These are phyloP conservation scores for Eidolon helvum DNA, from an alignment of 2,113 vertebrate species.

Conservation along the genomic window DNA sequence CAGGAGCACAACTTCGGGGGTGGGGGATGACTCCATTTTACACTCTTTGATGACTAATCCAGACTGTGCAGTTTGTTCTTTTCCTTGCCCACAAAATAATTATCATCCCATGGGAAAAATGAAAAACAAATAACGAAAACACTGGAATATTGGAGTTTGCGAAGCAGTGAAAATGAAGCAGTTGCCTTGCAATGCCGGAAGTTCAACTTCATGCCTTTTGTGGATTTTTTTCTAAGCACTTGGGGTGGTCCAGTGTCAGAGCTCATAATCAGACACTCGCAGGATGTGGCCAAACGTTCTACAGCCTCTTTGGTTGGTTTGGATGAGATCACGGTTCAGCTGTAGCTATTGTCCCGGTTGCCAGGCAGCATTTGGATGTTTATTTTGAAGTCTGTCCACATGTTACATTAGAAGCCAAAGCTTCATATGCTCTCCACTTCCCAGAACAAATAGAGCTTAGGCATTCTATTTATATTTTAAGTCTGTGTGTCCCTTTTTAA, in stretches of 20 bases:
- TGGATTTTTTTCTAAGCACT: neutral
- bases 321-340: slow-evolving; percentile 35
- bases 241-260: neutral
- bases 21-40: slow-evolving; percentile 13
- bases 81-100: neutral
- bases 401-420: slow-evolving; percentile 15
- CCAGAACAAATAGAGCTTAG: neutral
- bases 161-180: neutral
- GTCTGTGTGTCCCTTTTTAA: neutral
- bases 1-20: neutral
- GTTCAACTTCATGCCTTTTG: neutral
- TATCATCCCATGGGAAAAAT: neutral
- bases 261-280: neutral
- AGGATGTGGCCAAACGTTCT: neutral
- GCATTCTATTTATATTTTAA: slow-evolving; percentile 35
- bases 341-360: slow-evolving; percentile 33
- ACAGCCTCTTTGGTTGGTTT: neutral
- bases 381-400: slow-evolving; percentile 42
- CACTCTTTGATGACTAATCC: neutral
- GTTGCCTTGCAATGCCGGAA: neutral
- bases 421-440: slow-evolving; percentile 8
- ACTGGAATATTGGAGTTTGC: neutral
- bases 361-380: slow-evolving; percentile 77
- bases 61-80: neutral
- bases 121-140: neutral